Percentiles rank a stretch among this genome's conserved stretches.
Evolutionary conservation across 2,797 vertebrate species (phyloP).

Genomic region (Brotula barbata): DNA sequence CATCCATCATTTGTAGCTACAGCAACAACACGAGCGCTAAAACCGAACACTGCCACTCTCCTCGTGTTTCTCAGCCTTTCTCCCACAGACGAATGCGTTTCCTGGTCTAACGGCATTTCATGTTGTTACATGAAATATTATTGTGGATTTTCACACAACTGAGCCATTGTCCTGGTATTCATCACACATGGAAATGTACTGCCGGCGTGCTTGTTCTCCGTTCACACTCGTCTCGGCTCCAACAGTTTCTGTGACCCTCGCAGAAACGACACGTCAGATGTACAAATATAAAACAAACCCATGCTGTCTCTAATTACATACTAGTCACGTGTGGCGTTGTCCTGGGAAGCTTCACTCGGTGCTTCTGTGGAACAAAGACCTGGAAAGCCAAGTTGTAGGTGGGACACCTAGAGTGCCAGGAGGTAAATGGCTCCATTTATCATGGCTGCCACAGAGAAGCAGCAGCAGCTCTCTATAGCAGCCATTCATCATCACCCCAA

Average conservation of each 20-base stretch:
- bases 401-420: constrained; percentile 65
- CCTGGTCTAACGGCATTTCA: constrained; percentile 8
- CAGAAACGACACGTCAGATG: constrained; percentile 8
- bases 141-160: constrained; percentile 50
- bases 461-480: constrained; percentile 58
- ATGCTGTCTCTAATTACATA: constrained; percentile 13
- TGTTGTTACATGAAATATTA: constrained; percentile 51
- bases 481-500: constrained; percentile 71
- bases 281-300: constrained; percentile 33
- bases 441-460: constrained; percentile 73
- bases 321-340: constrained; percentile 10
- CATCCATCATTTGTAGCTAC: constrained; percentile 75
- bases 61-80: constrained; percentile 32
- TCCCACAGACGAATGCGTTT: constrained; percentile 54
- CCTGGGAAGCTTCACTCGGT: constrained; percentile 25
- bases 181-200: constrained; percentile 56
- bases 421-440: constrained; percentile 77
- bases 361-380: constrained; percentile 36
- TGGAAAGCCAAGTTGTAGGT: constrained; percentile 62
- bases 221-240: constrained; percentile 24
- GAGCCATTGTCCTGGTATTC: constrained; percentile 51
- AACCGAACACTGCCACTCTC: constrained; percentile 55
- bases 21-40: constrained; percentile 63
- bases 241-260: constrained; percentile 29
- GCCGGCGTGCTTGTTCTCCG: constrained; percentile 33